These are phyloP conservation scores for Staurois parvus DNA, from an alignment of 2,797 vertebrate species.

Conservation along the genomic window DNA sequence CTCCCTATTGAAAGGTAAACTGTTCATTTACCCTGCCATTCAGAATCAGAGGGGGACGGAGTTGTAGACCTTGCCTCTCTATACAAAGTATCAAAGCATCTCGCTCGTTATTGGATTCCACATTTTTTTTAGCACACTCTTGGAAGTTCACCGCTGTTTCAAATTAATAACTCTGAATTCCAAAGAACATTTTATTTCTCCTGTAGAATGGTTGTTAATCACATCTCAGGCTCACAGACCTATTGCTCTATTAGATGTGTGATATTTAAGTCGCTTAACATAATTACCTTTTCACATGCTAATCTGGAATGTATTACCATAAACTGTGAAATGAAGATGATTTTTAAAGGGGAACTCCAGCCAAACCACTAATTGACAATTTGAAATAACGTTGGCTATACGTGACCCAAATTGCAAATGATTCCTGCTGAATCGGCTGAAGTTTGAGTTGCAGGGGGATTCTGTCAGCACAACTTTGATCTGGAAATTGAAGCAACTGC, in stretches of 20 bases:
- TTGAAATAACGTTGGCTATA: too few species aligned
- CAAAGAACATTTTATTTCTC: conserved; percentile 29
- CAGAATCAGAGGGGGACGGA: neutral
- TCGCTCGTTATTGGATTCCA: conserved; percentile 20
- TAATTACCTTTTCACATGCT: conserved; percentile 59
- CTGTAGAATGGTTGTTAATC: conserved; percentile 15
- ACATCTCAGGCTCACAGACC: conserved; percentile 38
- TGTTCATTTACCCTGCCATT: neutral
- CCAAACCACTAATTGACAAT: too few species aligned
- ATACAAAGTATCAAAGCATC: neutral
- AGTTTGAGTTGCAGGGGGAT: too few species aligned
- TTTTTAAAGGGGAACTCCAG: neutral
- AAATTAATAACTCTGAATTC: conserved; percentile 37
- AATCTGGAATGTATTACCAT: conserved; percentile 28
- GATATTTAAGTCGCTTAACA: conserved; percentile 52
- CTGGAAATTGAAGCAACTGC: too few species aligned
- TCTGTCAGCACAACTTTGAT: too few species aligned
- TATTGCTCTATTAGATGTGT: conserved; percentile 28
- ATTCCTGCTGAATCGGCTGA: too few species aligned
- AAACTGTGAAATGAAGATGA: neutral
- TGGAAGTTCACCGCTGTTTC: conserved; percentile 42
- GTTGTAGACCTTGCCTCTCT: neutral
- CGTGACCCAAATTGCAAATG: too few species aligned
- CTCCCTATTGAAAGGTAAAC: neutral
- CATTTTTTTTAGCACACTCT: conserved; percentile 13